Base-by-base conservation (phyloP, 35 echinoderm and acorn worm species). In the Ptychodera flava region DNA sequence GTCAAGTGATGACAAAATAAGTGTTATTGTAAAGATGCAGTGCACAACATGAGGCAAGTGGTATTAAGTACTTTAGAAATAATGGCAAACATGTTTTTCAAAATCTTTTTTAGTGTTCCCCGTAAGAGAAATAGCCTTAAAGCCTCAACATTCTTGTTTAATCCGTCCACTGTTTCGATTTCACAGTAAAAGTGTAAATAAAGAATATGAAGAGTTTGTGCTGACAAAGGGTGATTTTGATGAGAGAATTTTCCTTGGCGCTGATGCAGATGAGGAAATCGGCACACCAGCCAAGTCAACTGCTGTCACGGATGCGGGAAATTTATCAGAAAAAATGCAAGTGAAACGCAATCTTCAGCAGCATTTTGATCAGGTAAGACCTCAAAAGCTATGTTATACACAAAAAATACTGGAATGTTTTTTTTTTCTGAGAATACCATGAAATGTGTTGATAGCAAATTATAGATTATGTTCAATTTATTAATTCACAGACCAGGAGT, bases 221-320 rank as follows among this genome's bases (percentile, higher is more conserved):
- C 78, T 98, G 81, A 98, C 93, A 32, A 87, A 89, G 31, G 95
- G 95, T 22, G 95, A 98, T 85, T 98, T 98, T 86, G 95, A 98
- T 80, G 95, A 98, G 82, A 64, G 90, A 6, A 92, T 98, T 32
- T 98, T 98, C 53, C 89, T 98, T 16, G 90, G 87, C 1, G 86
- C 91, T 28, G 93, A 98, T 86, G 95, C 95, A 0, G 87, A 94
- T 37, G 90, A 98, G 83, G 92, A 98, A 82, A 98, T 98, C 30
- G 95, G 95, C 0, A 98, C 95, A 1, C 95, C 95, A 16, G 80
- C 90, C 0, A 98, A 94, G 52, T 85, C 86, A 1, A 37, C 81
- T 1, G 85, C 79, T 28, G 79, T 82, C 29, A 77, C 34, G 36
- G 81, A 78, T 0, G 83, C 86, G 14, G 78, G 85, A n/a, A 86